Evolutionary conservation across 2,113 vertebrate species (phyloP).

Genomic region (Leuciscus idus): DNA sequence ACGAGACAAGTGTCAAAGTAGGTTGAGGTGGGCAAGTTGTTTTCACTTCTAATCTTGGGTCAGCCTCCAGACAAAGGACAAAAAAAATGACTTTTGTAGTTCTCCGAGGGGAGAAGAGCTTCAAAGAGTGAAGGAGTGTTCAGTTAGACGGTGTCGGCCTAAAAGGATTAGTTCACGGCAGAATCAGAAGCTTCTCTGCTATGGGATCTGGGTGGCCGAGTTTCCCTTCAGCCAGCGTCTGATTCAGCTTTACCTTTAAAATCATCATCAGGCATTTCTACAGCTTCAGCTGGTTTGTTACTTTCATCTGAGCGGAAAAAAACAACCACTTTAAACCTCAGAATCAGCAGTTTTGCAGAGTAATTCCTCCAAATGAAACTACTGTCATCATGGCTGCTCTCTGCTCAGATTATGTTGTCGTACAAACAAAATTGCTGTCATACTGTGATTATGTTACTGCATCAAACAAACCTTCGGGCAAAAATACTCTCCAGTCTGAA

Average conservation of each 20-base stretch:
- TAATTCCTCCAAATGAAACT: background rate
- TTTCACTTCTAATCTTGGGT: constrained; percentile 30
- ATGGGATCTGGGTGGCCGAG: constrained; percentile 3
- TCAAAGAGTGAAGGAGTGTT: background rate
- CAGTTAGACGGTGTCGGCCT: background rate
- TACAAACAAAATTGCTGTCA: constrained; percentile 41
- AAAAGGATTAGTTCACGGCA: constrained; percentile 13
- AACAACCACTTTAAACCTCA: constrained; percentile 7
- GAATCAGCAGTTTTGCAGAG: constrained; percentile 11
- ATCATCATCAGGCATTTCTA: constrained; percentile 7
- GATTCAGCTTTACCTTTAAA: constrained; percentile 28
- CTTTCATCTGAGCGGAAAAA: background rate
- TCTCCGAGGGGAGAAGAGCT: background rate
- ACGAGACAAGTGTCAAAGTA: background rate
- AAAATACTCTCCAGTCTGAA: constrained; percentile 20
- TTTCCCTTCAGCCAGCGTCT: background rate
- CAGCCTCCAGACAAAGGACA: constrained; percentile 32
- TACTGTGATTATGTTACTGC: constrained; percentile 24
- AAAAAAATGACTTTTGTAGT: background rate
- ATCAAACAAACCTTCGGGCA: constrained; percentile 35
- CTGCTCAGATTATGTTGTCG: background rate
- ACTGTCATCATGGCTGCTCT: background rate
- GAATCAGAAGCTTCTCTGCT: constrained; percentile 28
- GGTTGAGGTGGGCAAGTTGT: background rate
- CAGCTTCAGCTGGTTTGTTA: background rate